Conservation (phyloP, 2,113 vertebrate species). For the Malurus elegans region DNA sequence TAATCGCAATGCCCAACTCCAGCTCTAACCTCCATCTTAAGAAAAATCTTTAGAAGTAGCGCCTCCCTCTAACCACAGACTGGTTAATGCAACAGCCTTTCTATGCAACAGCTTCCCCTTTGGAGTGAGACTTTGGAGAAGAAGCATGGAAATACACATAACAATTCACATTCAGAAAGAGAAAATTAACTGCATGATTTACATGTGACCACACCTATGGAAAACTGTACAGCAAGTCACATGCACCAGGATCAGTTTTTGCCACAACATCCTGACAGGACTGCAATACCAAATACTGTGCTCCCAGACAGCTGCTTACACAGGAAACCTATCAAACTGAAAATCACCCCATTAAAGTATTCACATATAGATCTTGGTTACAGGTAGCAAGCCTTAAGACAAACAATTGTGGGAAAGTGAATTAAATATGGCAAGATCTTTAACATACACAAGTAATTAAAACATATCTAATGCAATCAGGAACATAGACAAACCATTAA, state of each 20-base stretch:
- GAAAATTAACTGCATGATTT: background rate
- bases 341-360: background rate
- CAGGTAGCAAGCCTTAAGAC: background rate
- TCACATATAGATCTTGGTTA: background rate
- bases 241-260: background rate
- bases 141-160: background rate
- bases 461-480: background rate
- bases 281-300: background rate
- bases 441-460: background rate
- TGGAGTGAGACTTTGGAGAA: background rate
- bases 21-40: background rate
- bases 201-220: background rate
- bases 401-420: background rate
- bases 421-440: background rate
- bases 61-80: background rate
- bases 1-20: background rate
- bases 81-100: too few relatives aligned
- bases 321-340: background rate
- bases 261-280: background rate
- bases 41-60: background rate
- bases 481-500: background rate
- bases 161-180: background rate
- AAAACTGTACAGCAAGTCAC: background rate
- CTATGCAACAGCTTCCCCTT: background rate
- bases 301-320: background rate